Evolutionary conservation across 2,113 vertebrate genomes (phyloP), one percentile per base, ranked within the genome.

Genomic region (Nothocercus nigrocapillus): DNA sequence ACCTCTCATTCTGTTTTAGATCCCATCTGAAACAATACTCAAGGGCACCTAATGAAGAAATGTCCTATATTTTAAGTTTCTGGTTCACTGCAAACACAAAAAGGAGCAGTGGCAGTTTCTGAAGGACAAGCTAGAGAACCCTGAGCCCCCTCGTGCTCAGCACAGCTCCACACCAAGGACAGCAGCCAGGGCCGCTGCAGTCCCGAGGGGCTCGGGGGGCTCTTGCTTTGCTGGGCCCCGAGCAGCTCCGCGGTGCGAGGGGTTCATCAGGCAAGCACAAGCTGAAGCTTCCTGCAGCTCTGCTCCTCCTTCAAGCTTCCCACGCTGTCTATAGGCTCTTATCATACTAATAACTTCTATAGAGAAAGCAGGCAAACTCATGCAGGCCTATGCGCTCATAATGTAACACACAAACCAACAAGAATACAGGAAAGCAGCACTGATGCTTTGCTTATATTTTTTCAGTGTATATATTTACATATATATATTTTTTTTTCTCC

Each of bases 11-110:
- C 59, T 89, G 54, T 70, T 77, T 75, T 58, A 80, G 63, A 94
- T n/a, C 58, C 30, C 47, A 36, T 28, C 85, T 95, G 87, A 84
- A 80, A 58, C 72, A 93, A 88, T 77, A 91, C 84, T 82, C 84
- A 59, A 9, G 84, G 82, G 63, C 54, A 88, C 5, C 58, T 91
- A 87, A 91, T 16, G 67, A 92, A 85, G 27, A 93, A 73, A 59
- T 4, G 82, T 22, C 89, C 89, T 80, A 69, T 62, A 87, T 89
- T 87, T 94, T 34, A 58, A 73, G 44, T 87, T 92, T 93, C 73
- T 95, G 82, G 82, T 76, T 90, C 30, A 92, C 0, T 84, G 20
- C 58, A 84, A 88, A 88, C 1, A 2, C 61, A 73, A 78, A 81
- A 87, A 82, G 12, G 47, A 68, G 45, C 77, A 24, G 66, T 54